Evolutionary conservation across 2,797 vertebrate species (phyloP).

Genomic region (Pygocentrus nattereri): DNA sequence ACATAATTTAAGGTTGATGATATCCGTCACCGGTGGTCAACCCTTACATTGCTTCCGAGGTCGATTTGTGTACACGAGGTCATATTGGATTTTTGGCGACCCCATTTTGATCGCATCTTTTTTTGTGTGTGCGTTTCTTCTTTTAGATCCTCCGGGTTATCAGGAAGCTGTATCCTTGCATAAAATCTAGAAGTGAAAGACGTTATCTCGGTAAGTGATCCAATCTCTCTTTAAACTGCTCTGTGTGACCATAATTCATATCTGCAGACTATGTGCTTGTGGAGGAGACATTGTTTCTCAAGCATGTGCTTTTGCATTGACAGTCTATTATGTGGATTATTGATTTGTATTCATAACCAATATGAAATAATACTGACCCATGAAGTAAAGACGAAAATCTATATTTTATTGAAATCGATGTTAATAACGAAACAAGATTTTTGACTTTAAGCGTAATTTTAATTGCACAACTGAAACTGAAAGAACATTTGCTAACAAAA

Average conservation of each 20-base stretch:
- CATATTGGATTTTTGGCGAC: constrained; percentile 70
- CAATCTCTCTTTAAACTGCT: constrained; percentile 40
- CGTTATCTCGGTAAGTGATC: constrained; percentile 79
- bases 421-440: not conserved
- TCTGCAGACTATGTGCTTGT: constrained; percentile 26
- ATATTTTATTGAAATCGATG: not conserved
- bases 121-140: constrained; percentile 21
- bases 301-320: constrained; percentile 23
- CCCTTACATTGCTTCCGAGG: constrained; percentile 55
- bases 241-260: constrained; percentile 49
- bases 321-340: constrained; percentile 44
- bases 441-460: not conserved
- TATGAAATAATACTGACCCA: constrained; percentile 29
- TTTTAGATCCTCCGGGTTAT: constrained; percentile 75
- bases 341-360: constrained; percentile 29
- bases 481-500: not conserved
- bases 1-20: constrained; percentile 68
- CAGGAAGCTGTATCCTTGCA: constrained; percentile 68
- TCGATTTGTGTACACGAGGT: constrained; percentile 70
- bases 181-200: constrained; percentile 70
- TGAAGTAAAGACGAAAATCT: not conserved
- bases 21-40: constrained; percentile 59
- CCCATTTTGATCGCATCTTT: constrained; percentile 70
- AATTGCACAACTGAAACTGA: not conserved
- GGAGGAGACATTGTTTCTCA: constrained; percentile 17